Evolutionary conservation across 92 coral and sea anemone species (phyloP), one percentile per base, ranked within the genome.

Genomic region (Metridium senile): DNA sequence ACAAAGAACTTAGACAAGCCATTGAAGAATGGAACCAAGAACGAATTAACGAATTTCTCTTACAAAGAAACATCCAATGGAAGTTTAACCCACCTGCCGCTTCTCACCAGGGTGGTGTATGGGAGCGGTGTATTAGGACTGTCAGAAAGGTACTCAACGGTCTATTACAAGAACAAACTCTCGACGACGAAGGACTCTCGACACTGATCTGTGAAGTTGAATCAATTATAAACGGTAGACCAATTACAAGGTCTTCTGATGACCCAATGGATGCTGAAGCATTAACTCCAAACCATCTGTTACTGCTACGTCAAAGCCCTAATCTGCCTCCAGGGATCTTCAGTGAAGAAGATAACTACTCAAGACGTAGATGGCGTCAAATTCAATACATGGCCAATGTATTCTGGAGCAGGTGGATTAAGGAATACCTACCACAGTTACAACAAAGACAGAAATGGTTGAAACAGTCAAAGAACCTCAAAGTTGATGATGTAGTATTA

Each of bases 121-220:
- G 74, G 74, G 74, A 68, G 22, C 58, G 74, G n/a, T 68, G 58
- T 25, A 68, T 68, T 0, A 26, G 58, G 1, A 68, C 74, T n/a
- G 30, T 68, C 58, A 43, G 74, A 7, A 68, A 68, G 22, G 31
- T 68, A 27, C 74, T 68, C 16, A 68, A 68, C n/a, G 32, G 30
- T 0, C 30, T 68, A 17, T 1, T 43, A 35, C 26, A 68, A 22
- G 73, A 68, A 23, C 73, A 43, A n/a, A 68, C 11, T 9, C 21
- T 68, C 9, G 73, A 68, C 34, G 74, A 68, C 19, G 74, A 68
- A 43, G 53, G 74, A 47, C 30, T 68, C 11, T n/a, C 26, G 9
- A 68, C 74, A 23, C 32, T 68, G 8, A 68, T 68, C 54, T 68
- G 58, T 23, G 58, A 68, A 52, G 30, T 68, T 54, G 74, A 68